Base-by-base conservation (phyloP, 2,113 vertebrate species). In the Thinocorus orbignyianus region DNA sequence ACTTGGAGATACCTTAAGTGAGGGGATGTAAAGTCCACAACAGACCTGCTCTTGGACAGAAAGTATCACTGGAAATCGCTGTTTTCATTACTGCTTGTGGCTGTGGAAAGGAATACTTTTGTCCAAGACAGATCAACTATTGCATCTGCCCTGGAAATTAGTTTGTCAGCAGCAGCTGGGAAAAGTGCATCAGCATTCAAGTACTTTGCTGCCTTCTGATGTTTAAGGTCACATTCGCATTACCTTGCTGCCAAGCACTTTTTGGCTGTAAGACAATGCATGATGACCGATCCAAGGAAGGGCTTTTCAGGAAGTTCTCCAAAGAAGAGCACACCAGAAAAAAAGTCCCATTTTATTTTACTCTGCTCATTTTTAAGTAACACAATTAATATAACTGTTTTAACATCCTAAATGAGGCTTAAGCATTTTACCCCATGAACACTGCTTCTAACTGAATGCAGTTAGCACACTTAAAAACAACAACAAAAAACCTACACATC, bases 1-100 rank as follows among this genome's bases (percentile, higher is more conserved):
- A 37, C 31, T 81, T 0, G 0, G 44, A 60, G 77, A n/a, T 16
- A 6, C 2, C 37, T 86, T 20, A 28, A 41, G 33, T 0, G 5
- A 73, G 41, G n/a, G 18, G n/a, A 70, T 39, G 46, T 35, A 51
- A 70, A 71, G 23, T 31, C 35, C 4, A 3, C 55, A 54, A 39
- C 13, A 74, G 64, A 62, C 54, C 42, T 66, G 2, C 20, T 86
- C 54, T 69, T 46, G 62, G 74, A 46, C 80, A 92, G 41, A 78
- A 86, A 77, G 19, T 6, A 51, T 10, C 60, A 26, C 31, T 64
- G 61, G 42, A 71, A 86, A 81, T 35, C 11, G 35, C 44, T 79
- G 30, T 57, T 81, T 90, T 74, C 64, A 31, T 52, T 71, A 66
- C 54, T 52, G 69, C 71, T 70, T 1, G 1, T 70, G 85, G 37